phyloP scores from a whole-genome alignment of 2,113 vertebrate genomes.

The Phodopus roborovskii region DNA sequence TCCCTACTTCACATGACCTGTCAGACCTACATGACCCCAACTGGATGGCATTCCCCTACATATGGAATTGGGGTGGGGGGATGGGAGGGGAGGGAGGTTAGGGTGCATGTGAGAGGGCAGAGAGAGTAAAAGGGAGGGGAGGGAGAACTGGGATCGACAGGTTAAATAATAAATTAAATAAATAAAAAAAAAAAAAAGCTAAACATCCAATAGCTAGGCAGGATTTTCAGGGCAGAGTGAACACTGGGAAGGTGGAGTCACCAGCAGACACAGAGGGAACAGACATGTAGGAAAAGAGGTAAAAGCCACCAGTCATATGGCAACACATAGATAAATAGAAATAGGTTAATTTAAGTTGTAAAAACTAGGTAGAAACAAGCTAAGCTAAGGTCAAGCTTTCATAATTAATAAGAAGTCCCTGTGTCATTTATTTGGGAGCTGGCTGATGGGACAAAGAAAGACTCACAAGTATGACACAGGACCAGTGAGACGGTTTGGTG shows the following conservation, averaged over 20 bases:
- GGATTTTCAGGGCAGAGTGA: background rate
- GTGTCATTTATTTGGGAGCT: background rate
- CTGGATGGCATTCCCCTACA: too few species aligned
- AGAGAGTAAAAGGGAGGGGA: too few species aligned
- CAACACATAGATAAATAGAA: background rate
- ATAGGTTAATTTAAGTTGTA: background rate
- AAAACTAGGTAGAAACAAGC: background rate
- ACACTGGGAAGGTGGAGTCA: background rate
- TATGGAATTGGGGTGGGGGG: too few species aligned
- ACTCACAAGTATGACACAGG: background rate
- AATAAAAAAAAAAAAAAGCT: background rate
- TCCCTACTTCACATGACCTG: too few species aligned
- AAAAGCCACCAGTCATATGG: background rate
- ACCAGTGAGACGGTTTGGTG: background rate
- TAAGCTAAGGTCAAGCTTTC: background rate
- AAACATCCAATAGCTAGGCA: background rate
- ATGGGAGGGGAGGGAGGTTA: too few species aligned
- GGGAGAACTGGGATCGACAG: too few species aligned
- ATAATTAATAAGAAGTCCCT: background rate
- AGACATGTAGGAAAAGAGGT: background rate
- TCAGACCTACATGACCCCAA: too few species aligned
- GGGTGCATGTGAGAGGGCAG: too few species aligned
- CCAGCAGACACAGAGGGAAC: background rate
- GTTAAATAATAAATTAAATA: too few species aligned
- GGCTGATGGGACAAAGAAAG: background rate